phyloP scores from a whole-genome alignment of 2,888 invertebrate genomes.

The Poecilobothrus nobilitatus region DNA sequence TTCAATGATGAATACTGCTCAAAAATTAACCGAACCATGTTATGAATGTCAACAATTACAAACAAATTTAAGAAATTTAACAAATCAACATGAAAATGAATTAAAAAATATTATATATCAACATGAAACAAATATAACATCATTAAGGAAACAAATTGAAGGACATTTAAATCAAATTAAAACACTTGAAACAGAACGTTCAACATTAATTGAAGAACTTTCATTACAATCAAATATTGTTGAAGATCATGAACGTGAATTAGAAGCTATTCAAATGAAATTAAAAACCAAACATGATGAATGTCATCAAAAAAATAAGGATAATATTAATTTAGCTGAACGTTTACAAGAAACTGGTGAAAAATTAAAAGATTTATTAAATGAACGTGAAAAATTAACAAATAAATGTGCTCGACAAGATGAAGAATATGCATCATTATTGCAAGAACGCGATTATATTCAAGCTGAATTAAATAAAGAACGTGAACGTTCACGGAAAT shows the following conservation, averaged over 20 bases:
- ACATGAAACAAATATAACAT: conserved; percentile 34
- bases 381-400: conserved; percentile 30
- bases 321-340: conserved; percentile 29
- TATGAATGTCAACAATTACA: conserved; percentile 46
- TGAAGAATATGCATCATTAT: conserved; percentile 38
- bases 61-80: conserved; percentile 42
- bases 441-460: conserved; percentile 39
- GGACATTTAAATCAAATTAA: conserved; percentile 30
- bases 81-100: conserved; percentile 40
- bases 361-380: conserved; percentile 27
- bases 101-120: conserved; percentile 40
- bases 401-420: conserved; percentile 38
- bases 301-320: conserved; percentile 29
- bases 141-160: conserved; percentile 32
- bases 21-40: conserved; percentile 40
- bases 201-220: conserved; percentile 32
- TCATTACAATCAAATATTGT: conserved; percentile 36
- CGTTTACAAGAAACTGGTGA: conserved; percentile 29
- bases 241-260: conserved; percentile 37
- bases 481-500: conserved; percentile 60
- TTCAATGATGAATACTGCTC: conserved; percentile 39
- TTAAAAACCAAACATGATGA: conserved; percentile 34
- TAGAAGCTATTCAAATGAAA: conserved; percentile 28
- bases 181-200: conserved; percentile 29
- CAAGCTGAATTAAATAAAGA: conserved; percentile 54